Base-by-base conservation (phyloP, 2,797 vertebrate species). In the Amniataba percoides region DNA sequence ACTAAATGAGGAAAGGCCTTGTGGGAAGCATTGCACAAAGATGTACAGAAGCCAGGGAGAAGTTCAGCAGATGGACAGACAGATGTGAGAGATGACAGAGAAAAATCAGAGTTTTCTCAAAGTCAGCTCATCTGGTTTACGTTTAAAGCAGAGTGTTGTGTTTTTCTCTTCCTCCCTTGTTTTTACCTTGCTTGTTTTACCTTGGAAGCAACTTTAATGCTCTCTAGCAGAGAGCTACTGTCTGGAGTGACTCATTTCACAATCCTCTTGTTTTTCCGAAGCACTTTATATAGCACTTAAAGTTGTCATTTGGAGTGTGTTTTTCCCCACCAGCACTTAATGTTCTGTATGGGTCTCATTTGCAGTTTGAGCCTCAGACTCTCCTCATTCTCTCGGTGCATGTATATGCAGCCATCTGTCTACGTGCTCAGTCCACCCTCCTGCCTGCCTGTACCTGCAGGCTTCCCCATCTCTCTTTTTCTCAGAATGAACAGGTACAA, bases 221-320 rank as follows among this genome's bases (percentile, higher is more conserved):
- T 14, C 43, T 64, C 34, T 11, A 34, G 25, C 57, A 72, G 36
- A 71, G 53, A 82, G 61, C 43, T 45, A 25, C 73, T 77, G 66
- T 83, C 73, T 83, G 63, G 43, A 66, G 48, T 72, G 78, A 87
- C 77, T 89, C 79, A 78, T 83, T 89, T 80, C 68, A 74, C 75
- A 73, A 73, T 71, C 56, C 78, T 83, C 46, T 81, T 89, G 64
- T 87, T 87, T 88, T 90, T 83, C 46, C 3, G 1, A 69, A 71
- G 78, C 72, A 79, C 77, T 87, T 87, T 75, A 76, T 55, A 60
- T 55, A 58, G 70, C 80, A 89, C 83, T 90, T 91, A 85, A 85
- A 85, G 81, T 87, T 91, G 78, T 85, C 87, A 85, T 87, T 80
- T 81, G 15, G 65, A 78, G 71, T 69, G 74, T 66, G 15, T 45